These are phyloP conservation scores for Caenorhabditis sulstoni DNA, from an alignment of 2,888 invertebrate genomes.

Conservation along the genomic window DNA sequence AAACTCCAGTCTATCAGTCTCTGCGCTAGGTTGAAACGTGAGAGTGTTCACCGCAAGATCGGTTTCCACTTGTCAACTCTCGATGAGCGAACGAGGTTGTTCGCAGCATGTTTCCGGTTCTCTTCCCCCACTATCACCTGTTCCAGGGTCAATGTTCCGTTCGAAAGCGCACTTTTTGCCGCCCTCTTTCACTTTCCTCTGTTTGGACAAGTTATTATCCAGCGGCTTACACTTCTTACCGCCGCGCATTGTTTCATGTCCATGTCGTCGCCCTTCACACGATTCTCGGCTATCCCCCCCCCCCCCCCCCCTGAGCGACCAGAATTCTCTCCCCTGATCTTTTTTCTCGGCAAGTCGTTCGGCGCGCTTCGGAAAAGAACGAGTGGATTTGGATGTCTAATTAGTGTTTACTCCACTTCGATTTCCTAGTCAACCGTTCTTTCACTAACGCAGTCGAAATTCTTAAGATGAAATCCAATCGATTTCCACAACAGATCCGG, in stretches of 20 bases:
- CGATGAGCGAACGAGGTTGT: too few relatives aligned
- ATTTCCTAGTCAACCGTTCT: conserved; percentile 8
- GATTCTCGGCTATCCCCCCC: conserved; percentile 20
- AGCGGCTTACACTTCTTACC: conserved; percentile 52
- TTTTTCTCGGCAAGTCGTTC: conserved; percentile 17
- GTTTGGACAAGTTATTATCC: conserved; percentile 54
- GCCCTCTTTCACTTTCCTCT: conserved; percentile 2
- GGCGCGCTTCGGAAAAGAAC: not conserved
- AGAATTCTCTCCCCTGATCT: conserved; percentile 2
- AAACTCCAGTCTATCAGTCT: too few relatives aligned
- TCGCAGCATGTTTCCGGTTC: conserved; percentile 19
- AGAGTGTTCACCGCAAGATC: too few relatives aligned
- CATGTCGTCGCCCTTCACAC: conserved; percentile 26
- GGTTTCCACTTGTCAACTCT: too few relatives aligned
- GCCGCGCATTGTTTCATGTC: conserved; percentile 45
- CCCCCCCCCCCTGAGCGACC: too few relatives aligned
- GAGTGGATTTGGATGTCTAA: conserved; percentile 27
- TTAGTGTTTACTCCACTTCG: conserved; percentile 20
- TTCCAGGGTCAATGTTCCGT: conserved; percentile 25
- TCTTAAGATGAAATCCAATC: too few relatives aligned
- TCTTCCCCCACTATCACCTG: not conserved
- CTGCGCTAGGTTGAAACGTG: too few relatives aligned
- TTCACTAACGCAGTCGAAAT: not conserved
- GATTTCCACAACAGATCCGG: too few relatives aligned
- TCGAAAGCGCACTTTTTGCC: conserved; percentile 54